A percentile compares a stretch with the other conserved stretches of the same genome.
These are phyloP conservation scores for Aplysia californica DNA, from an alignment of 1,140 invertebrate species.

Conservation along the genomic window DNA sequence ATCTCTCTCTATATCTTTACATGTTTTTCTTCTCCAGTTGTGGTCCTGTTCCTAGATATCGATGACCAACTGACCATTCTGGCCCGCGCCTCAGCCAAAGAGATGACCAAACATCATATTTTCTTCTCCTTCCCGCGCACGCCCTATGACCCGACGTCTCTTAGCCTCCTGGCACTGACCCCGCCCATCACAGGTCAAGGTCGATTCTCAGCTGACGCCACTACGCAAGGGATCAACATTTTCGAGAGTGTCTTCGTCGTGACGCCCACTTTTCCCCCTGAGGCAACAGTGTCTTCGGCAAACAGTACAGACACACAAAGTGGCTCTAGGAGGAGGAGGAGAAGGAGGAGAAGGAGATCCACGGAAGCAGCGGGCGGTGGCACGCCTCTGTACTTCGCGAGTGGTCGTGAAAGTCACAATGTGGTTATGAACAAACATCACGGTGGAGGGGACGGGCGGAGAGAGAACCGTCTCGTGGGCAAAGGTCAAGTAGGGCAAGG, in stretches of 20 bases:
- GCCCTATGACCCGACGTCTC: neutral
- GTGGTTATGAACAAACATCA: neutral
- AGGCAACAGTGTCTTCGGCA: too few relatives aligned
- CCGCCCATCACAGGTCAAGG: neutral
- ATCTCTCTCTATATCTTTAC: neutral
- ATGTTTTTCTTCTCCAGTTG: neutral
- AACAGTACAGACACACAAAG: neutral
- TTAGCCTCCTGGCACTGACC: neutral
- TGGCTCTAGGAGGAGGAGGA: neutral
- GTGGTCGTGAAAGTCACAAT: neutral
- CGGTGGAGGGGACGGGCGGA: too few relatives aligned
- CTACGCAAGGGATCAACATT: neutral
- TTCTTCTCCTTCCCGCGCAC: conserved; percentile 8
- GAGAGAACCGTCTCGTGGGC: too few relatives aligned
- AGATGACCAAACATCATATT: conserved; percentile 5
- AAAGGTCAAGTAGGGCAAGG: too few relatives aligned
- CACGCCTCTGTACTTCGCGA: neutral
- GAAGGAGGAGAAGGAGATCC: neutral
- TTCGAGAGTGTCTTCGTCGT: conserved; percentile 20
- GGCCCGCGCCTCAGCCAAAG: neutral
- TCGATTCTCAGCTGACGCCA: neutral
- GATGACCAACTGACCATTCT: conserved; percentile 12
- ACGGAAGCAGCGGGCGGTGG: neutral
- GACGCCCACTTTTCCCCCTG: neutral
- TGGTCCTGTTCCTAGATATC: conserved; percentile 3